Evolutionary conservation across 2,888 invertebrate species (phyloP).

Genomic region (Standfussiana lucernea): DNA sequence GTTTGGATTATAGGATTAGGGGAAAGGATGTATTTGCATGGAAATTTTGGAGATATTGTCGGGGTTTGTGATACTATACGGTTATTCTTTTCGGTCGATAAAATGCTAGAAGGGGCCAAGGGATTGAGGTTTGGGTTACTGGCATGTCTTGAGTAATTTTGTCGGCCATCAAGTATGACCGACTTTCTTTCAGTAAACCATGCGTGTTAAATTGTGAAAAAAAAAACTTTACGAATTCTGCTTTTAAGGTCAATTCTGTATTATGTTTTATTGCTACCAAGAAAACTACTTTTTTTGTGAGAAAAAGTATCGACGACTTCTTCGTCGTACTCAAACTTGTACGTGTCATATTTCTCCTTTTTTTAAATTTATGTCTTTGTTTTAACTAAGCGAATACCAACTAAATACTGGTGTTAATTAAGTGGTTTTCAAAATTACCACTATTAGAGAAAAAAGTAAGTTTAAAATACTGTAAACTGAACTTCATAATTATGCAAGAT

Average conservation of each 20-base stretch:
- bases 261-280: too few relatives aligned
- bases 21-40: conserved; percentile 1
- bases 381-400: not conserved
- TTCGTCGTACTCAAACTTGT: not conserved
- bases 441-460: not conserved
- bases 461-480: not conserved
- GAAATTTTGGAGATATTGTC: not conserved
- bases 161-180: not conserved
- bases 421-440: not conserved
- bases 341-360: not conserved
- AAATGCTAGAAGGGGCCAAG: not conserved
- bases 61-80: not conserved
- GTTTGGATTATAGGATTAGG: conserved; percentile 25
- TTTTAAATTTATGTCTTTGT: not conserved
- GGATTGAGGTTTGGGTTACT: not conserved
- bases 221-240: not conserved
- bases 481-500: not conserved
- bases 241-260: not conserved
- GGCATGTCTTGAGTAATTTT: not conserved
- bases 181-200: not conserved
- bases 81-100: not conserved
- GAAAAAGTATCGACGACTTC: not conserved
- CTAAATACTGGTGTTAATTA: not conserved
- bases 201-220: not conserved
- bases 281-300: not conserved